Evolutionary conservation across 2,113 vertebrate species (phyloP).

Genomic region (Colistium nudipinnis): DNA sequence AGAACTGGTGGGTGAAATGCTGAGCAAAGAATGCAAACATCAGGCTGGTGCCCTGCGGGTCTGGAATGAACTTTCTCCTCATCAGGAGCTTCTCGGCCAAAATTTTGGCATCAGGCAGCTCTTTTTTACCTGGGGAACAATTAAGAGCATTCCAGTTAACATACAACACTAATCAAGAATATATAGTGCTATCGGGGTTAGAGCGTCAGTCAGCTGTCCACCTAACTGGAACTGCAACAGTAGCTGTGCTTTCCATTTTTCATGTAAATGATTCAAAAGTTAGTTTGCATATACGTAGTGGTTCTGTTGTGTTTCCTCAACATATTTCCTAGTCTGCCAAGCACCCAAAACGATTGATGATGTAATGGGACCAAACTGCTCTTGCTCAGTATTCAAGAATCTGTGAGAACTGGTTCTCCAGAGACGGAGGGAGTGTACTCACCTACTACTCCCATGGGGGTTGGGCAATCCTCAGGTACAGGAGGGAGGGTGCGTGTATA

Average conservation of each 20-base stretch:
- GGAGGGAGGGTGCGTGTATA: conserved; percentile 92
- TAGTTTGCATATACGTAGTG: neutral
- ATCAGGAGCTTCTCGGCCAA: conserved; percentile 91
- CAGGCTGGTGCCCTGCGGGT: conserved; percentile 92
- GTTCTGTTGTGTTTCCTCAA: neutral
- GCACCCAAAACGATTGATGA: conserved; percentile 10
- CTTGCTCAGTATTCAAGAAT: conserved; percentile 70
- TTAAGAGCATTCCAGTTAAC: neutral
- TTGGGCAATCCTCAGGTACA: conserved; percentile 90
- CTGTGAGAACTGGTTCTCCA: conserved; percentile 79
- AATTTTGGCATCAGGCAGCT: conserved; percentile 87
- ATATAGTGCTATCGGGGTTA: too few relatives aligned
- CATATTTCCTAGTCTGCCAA: neutral
- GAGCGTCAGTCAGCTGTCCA: too few relatives aligned
- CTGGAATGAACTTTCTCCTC: conserved; percentile 91
- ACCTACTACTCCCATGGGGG: conserved; percentile 96
- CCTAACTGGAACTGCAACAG: too few relatives aligned
- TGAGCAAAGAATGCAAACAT: conserved; percentile 99
- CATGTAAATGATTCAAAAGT: neutral
- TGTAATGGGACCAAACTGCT: conserved; percentile 29
- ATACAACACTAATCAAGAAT: neutral
- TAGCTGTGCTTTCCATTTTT: too few relatives aligned
- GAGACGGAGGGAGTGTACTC: conserved; percentile 50
- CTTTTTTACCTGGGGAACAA: conserved; percentile 87
- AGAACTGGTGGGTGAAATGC: conserved; percentile 98